Percentiles rank a stretch among this genome's conserved stretches.
These are phyloP conservation scores for Latheticus oryzae DNA, from an alignment of 2,888 invertebrate species.

Conservation along the genomic window DNA sequence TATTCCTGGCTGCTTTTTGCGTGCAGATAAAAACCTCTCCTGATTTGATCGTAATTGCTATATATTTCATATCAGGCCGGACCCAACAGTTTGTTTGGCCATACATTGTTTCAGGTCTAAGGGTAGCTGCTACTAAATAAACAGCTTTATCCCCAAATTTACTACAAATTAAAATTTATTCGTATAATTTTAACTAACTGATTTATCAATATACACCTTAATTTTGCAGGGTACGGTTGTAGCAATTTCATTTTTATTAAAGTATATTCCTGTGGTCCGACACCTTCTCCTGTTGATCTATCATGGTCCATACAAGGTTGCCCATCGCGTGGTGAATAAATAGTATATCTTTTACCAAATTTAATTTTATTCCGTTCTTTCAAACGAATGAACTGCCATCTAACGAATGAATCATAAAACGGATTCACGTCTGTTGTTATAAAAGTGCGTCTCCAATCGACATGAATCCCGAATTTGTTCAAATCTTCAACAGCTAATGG, in stretches of 20 bases:
- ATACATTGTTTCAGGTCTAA: conserved; percentile 99
- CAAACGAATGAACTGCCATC: conserved; percentile 94
- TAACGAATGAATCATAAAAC: conserved; percentile 96
- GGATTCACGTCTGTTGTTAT: conserved; percentile 98
- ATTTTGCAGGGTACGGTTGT: conserved; percentile 77
- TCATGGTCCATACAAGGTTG: conserved; percentile 99
- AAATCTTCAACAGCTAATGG: conserved; percentile 89
- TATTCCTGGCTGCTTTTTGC: conserved; percentile 89
- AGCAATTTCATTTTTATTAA: conserved; percentile 91
- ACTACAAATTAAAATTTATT: conserved; percentile 20
- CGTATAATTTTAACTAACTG: too few relatives aligned
- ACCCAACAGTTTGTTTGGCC: conserved; percentile 99
- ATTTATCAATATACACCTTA: conserved; percentile 69
- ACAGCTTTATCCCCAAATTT: conserved; percentile 58
- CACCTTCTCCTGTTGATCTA: conserved; percentile 94
- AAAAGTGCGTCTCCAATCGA: conserved; percentile 98
- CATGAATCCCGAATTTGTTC: conserved; percentile 89
- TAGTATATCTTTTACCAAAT: conserved; percentile 97
- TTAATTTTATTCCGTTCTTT: conserved; percentile 89
- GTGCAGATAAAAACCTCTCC: conserved; percentile 90
- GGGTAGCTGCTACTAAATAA: conserved; percentile 94
- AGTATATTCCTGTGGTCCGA: conserved; percentile 98
- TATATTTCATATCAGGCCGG: conserved; percentile 93
- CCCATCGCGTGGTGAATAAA: conserved; percentile 95
- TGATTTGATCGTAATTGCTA: conserved; percentile 81